Percentiles rank a stretch among this genome's conserved stretches.
Conservation (phyloP, 2,113 vertebrate genomes). For the Forbesichthys papilliferus region DNA sequence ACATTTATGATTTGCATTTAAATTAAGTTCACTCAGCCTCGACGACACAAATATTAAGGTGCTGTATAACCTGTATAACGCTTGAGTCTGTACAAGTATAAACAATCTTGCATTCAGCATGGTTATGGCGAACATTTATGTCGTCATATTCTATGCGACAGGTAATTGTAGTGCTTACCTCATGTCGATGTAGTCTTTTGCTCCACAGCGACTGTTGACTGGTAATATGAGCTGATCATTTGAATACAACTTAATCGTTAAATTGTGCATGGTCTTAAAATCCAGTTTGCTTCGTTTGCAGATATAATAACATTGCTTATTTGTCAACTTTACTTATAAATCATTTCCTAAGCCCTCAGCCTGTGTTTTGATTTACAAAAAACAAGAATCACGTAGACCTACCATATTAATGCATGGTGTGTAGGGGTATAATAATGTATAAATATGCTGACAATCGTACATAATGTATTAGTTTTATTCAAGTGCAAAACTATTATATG, state of each 20-base stretch:
- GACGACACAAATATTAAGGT: too few relatives aligned
- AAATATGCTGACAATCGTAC: conserved; percentile 10
- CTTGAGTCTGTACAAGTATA: too few relatives aligned
- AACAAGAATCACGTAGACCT: not conserved
- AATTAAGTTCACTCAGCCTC: too few relatives aligned
- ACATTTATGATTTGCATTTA: too few relatives aligned
- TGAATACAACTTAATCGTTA: too few relatives aligned
- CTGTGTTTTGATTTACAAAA: not conserved
- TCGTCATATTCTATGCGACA: conserved; percentile 32
- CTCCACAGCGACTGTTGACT: not conserved
- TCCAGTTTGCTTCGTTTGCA: too few relatives aligned
- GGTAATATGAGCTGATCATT: not conserved
- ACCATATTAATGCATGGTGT: not conserved
- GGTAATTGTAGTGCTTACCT: not conserved
- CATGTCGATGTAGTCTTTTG: not conserved
- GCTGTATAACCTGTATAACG: too few relatives aligned
- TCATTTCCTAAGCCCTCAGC: not conserved
- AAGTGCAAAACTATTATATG: conserved; percentile 38
- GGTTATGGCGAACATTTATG: not conserved
- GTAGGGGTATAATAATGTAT: not conserved
- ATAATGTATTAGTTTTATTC: conserved; percentile 63
- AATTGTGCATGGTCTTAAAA: too few relatives aligned
- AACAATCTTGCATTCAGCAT: not conserved
- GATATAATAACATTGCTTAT: not conserved
- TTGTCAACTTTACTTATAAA: not conserved